These are phyloP conservation scores for Cheilinus undulatus DNA, from an alignment of 2,113 vertebrate genomes.

Conservation along the genomic window DNA sequence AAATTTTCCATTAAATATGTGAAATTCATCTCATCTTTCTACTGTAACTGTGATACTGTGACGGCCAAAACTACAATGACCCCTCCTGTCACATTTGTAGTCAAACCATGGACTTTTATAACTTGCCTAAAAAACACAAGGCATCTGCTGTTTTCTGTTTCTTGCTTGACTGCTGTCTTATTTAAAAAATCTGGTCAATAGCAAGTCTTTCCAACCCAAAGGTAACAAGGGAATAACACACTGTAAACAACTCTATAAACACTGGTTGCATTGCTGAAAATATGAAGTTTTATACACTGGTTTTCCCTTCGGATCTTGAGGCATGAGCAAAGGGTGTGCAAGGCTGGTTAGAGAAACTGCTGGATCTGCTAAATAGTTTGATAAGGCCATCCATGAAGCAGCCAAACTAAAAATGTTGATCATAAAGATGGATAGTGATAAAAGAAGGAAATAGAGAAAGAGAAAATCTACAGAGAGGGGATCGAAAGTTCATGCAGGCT, in stretches of 20 bases:
- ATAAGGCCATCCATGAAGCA: conserved; percentile 19
- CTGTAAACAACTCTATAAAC: conserved; percentile 57
- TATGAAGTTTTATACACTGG: conserved; percentile 60
- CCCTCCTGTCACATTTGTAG: conserved; percentile 41
- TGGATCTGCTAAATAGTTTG: conserved; percentile 27
- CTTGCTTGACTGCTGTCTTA: conserved; percentile 44
- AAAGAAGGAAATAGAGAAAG: not conserved
- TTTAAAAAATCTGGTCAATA: conserved; percentile 24
- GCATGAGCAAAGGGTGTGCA: not conserved
- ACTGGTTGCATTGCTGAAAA: conserved; percentile 37
- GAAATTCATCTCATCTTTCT: conserved; percentile 58
- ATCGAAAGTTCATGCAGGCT: conserved; percentile 28
- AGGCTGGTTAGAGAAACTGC: conserved; percentile 1
- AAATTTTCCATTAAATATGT: conserved; percentile 48
- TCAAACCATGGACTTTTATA: conserved; percentile 43
- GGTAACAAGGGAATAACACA: conserved; percentile 41
- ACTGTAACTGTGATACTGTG: conserved; percentile 74
- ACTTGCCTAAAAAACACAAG: conserved; percentile 26
- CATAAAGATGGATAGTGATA: not conserved
- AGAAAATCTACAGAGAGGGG: conserved; percentile 16
- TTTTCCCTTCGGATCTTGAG: conserved; percentile 46
- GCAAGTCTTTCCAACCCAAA: conserved; percentile 36
- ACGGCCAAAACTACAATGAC: conserved; percentile 57
- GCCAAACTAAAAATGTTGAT: conserved; percentile 37
- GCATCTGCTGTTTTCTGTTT: conserved; percentile 42